Evolutionary conservation across 2,113 vertebrate species (phyloP), one percentile per base, ranked within the genome.

Genomic region (Atherinomorus stipes): DNA sequence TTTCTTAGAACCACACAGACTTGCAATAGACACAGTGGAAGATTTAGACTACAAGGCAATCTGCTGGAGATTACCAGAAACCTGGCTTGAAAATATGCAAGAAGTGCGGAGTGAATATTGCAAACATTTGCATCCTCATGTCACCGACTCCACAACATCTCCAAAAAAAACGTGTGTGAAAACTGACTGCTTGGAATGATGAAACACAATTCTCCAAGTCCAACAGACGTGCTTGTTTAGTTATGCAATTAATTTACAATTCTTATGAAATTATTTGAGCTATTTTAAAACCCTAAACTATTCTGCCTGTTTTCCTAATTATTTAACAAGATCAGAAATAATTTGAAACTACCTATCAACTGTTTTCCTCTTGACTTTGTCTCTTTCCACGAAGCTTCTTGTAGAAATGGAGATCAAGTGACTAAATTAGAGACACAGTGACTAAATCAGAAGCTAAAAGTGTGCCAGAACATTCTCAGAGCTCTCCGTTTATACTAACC

Each of bases 401-500:
- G 4, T 11, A 2, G 11, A 1, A 44, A 50, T 4, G 11, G 1
- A 21, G n/a, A n/a, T n/a, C n/a, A 60, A 19, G 4, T 23, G 12
- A 65, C 7, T 9, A 7, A 53, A 42, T 53, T 7, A 11, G 15
- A 12, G 42, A 15, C 16, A 16, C 18, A 44, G 5, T 47, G 44
- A 19, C 7, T 16, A 18, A 23, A 12, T 19, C 10, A 37, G 13
- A 77, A 22, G 5, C 18, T 52, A 44, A 18, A 44, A 23, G 60
- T 54, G 58, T 11, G 22, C 2, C n/a, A 16, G 38, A 71, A 26
- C 42, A 19, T 40, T 21, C 16, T n/a, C 28, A 28, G 31, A 53
- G 25, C 3, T 34, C 23, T 34, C 12, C 23, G 2, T 54, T 61
- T 34, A 49, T 45, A 88, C 96, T 96, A 84, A 99, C 98, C 98